Conservation (phyloP, 2,888 invertebrate genomes). For the Agriopis marginaria region DNA sequence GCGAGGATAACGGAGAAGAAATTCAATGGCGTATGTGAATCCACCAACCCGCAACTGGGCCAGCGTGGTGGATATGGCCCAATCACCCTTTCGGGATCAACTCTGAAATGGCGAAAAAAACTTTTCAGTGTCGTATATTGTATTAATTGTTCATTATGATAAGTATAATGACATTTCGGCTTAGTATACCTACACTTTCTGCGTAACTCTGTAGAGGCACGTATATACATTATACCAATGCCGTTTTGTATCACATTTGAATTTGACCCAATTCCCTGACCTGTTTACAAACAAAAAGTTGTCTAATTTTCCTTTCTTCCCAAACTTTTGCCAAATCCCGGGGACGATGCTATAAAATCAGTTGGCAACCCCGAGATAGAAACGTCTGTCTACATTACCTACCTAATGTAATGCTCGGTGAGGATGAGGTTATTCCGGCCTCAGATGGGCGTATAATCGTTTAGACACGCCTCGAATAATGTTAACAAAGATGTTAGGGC, state of each 20-base stretch:
- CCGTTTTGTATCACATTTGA: conserved; percentile 17
- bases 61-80: too few species aligned
- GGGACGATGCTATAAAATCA: conserved; percentile 34
- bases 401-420: conserved; percentile 25
- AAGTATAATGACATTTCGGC: too few species aligned
- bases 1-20: too few species aligned
- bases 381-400: conserved; percentile 20
- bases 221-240: neutral
- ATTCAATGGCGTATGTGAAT: too few species aligned
- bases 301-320: conserved; percentile 30
- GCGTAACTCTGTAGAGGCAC: neutral
- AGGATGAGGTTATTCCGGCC: conserved; percentile 33
- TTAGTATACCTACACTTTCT: too few species aligned
- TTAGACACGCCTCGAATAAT: conserved; percentile 30
- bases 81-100: too few species aligned
- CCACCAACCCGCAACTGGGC: too few species aligned
- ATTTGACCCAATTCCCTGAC: conserved; percentile 33
- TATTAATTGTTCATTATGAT: too few species aligned
- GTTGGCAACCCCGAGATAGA: conserved; percentile 35
- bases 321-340: conserved; percentile 34
- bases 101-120: too few species aligned
- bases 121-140: too few species aligned
- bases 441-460: conserved; percentile 37
- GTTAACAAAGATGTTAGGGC: conserved; percentile 34
- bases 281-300: conserved; percentile 19